Evolutionary conservation across 2,797 vertebrate genomes (phyloP), one percentile per base, ranked within the genome.

Genomic region (Muscicapa comitata): DNA sequence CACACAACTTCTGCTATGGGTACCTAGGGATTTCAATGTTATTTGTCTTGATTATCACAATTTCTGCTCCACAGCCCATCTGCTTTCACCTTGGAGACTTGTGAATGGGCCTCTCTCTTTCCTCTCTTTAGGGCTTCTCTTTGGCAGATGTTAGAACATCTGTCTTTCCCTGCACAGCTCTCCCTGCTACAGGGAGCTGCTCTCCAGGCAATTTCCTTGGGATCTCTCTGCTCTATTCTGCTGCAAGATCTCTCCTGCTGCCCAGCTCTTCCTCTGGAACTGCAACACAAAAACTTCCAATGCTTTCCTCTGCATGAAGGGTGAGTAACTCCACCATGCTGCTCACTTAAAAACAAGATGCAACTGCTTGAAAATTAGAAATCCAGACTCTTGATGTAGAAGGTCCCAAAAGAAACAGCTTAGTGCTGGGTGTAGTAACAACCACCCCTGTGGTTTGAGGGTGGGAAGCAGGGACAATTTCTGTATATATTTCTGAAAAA

Each of bases 361-460:
- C 31, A 72, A 24, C n/a, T 68, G 11, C 31, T 40, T 86, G 19
- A 11, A 70, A 72, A 19, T 31, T 51, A n/a, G 11, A 61, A 81
- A 79, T 55, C 38, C 14, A 17, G 33, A 16, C 58, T 31, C 58
- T 86, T 72, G 29, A 51, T 4, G 2, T 0, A 50, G 45, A 65
- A 84, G n/a, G 8, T 71, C 37, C 19, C 3, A 5, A 45, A 77
- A 63, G 9, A 75, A 74, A 10, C 10, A 25, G 6, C 25, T 59
- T 53, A n/a, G 3, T 2, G 18, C 48, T 63, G 58, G 35, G 13
- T 23, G 28, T 67, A 35, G 42, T 68, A 53, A 67, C 11, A 67
- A 19, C 18, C 0, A 1, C 5, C 8, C 2, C 0, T 11, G 67
- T 68, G 23, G 8, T 50, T 43, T 81, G 63, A 66, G 43, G 42